Conservation (phyloP, 1,140 invertebrate species). For the Zaprionus lachaisei region DNA sequence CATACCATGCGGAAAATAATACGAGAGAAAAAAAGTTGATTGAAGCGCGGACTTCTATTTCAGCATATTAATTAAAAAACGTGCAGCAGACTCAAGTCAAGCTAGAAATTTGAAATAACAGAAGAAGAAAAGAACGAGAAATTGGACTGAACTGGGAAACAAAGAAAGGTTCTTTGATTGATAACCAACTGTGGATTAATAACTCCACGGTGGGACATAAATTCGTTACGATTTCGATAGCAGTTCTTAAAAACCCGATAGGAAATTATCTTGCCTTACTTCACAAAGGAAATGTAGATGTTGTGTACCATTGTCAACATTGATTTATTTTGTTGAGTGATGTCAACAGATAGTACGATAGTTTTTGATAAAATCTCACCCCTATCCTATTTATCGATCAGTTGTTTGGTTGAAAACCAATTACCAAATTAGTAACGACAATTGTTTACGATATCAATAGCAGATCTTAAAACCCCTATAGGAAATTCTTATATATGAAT, state of each 20-base stretch:
- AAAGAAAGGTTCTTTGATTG: too few relatives aligned
- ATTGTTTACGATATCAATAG: too few relatives aligned
- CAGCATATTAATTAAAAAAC: constrained; percentile 3
- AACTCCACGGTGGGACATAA: too few relatives aligned
- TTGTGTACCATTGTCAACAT: neutral
- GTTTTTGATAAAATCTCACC: neutral
- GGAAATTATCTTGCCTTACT: neutral
- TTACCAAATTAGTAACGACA: neutral
- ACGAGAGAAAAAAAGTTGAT: neutral
- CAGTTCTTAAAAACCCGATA: neutral
- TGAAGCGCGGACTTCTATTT: neutral
- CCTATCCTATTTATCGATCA: neutral
- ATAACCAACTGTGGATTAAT: too few relatives aligned
- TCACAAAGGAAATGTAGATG: too few relatives aligned
- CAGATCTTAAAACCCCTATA: too few relatives aligned
- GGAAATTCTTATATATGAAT: too few relatives aligned
- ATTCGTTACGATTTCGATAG: neutral
- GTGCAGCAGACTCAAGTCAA: neutral
- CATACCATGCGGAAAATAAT: neutral
- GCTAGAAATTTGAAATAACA: neutral
- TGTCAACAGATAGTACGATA: neutral
- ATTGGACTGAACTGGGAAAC: too few relatives aligned
- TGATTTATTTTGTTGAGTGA: neutral
- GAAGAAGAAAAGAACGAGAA: neutral
- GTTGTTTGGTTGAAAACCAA: neutral